Evolutionary conservation across 2,113 vertebrate genomes (phyloP), one percentile per base, ranked within the genome.

Genomic region (Paramisgurnus dabryanus): DNA sequence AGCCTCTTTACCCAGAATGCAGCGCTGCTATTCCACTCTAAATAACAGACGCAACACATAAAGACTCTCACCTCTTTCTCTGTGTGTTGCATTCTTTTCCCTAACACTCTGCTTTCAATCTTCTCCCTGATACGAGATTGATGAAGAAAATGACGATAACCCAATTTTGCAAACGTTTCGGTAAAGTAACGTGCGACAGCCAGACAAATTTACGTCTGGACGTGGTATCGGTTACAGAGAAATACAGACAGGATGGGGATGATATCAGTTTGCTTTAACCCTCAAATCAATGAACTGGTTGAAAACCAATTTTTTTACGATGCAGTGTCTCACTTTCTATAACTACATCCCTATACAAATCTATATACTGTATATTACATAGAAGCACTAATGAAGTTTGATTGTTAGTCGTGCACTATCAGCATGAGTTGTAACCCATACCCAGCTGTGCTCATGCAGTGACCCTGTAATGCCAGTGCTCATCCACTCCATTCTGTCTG

Each of bases 371-470:
- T 93, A 93, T 91, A 93, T 93, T 93, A 92, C 91, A 91, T 93
- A 93, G 90, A 92, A 82, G 83, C 91, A 88, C 92, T 91, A 91
- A 92, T 90, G 88, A 90, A 90, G 87, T 92, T 89, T 85, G 86
- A 90, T 91, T 93, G 93, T 93, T 92, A 90, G 92, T 92, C 87
- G 94, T 94, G 92, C 92, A 91, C 91, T 93, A 88, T 88, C 91
- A 93, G 94, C 94, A 95, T 95, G 94, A 93, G 90, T 89, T 91
- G 90, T 94, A 92, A 92, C 87, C 92, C 89, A 89, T 87, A 91
- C 88, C 87, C 85, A 87, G 89, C 86, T 84, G 88, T 85, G 84
- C 75, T 78, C 90, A 90, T 85, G 88, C 83, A 88, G 91, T 94
- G 86, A 90, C 87, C 89, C 90, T 73, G 90, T 91, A 90, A 92